Conservation (phyloP, 2,888 invertebrate species). For the Vanessa cardui region DNA sequence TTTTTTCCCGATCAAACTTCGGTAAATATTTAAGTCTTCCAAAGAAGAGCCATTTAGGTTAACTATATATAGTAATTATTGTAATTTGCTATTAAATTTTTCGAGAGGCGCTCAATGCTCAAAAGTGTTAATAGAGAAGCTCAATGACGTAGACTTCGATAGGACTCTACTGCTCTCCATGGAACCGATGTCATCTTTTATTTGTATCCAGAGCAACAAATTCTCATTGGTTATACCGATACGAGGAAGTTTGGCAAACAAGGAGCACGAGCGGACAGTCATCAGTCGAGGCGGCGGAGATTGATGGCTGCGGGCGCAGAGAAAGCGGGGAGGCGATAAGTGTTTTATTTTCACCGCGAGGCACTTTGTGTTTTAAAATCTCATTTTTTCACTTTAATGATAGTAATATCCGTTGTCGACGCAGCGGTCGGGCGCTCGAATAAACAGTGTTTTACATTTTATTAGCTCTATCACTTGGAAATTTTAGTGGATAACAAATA, state of each 20-base stretch:
- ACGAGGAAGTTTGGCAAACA: background rate
- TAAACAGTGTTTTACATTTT: slow-evolving; percentile 8
- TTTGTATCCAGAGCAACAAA: too few species aligned
- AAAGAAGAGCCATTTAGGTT: too few species aligned
- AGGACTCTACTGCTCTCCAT: too few species aligned
- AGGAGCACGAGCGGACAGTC: background rate
- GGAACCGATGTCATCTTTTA: too few species aligned
- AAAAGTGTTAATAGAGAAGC: too few species aligned
- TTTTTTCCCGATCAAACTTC: too few species aligned
- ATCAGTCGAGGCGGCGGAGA: background rate
- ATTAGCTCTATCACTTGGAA: background rate
- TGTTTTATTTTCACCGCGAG: background rate
- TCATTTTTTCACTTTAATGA: slow-evolving; percentile 21
- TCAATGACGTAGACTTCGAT: too few species aligned
- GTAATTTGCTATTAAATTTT: too few species aligned
- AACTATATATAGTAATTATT: too few species aligned
- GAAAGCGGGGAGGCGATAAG: slow-evolving; percentile 21
- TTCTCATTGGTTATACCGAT: too few species aligned
- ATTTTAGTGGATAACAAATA: background rate
- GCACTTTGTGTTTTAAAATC: slow-evolving; percentile 7
- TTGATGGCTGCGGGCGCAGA: slow-evolving; percentile 1
- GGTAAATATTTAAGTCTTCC: too few species aligned
- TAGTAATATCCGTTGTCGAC: slow-evolving; percentile 24
- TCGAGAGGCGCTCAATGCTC: too few species aligned
- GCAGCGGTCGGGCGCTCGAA: slow-evolving; percentile 5